Evolutionary conservation across 2,113 vertebrate species (phyloP), one percentile per base, ranked within the genome.

Genomic region (Fulica atra): DNA sequence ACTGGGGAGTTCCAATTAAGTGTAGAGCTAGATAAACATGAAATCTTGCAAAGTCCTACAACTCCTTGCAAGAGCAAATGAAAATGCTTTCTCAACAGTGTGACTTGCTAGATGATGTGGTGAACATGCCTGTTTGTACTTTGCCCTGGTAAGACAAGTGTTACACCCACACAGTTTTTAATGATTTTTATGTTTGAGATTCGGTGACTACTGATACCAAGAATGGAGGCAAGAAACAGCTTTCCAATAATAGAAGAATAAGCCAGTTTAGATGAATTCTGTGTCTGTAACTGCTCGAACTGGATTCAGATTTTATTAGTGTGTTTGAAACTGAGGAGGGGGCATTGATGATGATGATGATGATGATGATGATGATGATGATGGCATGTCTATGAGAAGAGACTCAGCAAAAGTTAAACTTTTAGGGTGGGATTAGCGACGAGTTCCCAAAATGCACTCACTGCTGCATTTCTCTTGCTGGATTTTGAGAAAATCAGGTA

Each of bases 331-430:
- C 17, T 28, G 31, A 61, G 66, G 40, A 85, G 29, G 63, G 69
- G 31, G 4, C 31, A 16, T 48, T 63, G 20, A 29, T 38, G 18
- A 5, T 56, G 9, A 12, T 13, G 20, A 29, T 29, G 54, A 78
- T 3, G 13, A 56, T 0, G 10, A 29, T 38, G 18, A 5, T 56
- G 9, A 12, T 13, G 20, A 29, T 29, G 54, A 78, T 3, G 13
- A 56, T 0, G 10, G 11, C 20, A 0, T 56, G 26, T 35, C 33
- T 19, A 59, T 65, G 44, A 20, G 20, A 65, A 53, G 2, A 71
- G 35, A 63, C 9, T 63, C 13, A 31, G 6, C 9, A 68, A 60
- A 80, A 77, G 54, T 35, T 80, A 29, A 60, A 19, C 18, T 76
- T 46, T 65, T 36, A 8, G 24, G 8, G 19, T 69, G 44, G 19